Evolutionary conservation across 2,888 invertebrate species (phyloP), one percentile per base, ranked within the genome.

Genomic region (Lycaena phlaeas): DNA sequence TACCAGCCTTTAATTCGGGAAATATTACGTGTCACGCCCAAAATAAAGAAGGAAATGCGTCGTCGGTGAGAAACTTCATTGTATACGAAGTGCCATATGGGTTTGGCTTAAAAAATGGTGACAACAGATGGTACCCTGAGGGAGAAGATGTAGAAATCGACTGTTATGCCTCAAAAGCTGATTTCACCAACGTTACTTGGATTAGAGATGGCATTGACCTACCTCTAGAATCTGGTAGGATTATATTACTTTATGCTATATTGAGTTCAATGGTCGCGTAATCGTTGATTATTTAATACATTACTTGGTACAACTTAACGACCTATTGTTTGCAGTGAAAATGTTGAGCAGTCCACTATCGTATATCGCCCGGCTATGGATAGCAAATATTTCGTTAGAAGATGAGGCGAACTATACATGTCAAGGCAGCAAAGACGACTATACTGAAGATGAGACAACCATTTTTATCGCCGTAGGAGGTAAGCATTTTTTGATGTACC

Each of bases 161-260:
- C 37, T 84, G 82, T 48, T 49, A 69, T 18, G 82, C 75, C 18
- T 79, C 81, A 0, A 61, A 54, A 45, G 68, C 73, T 44, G 58
- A 71, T 9, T 81, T 62, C 46, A 12, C 36, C 1, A 64, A 60
- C 41, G 62, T 77, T 0, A 61, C 62, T n/a, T 84, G 82, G 82
- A 26, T 51, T 2, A 57, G 56, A 14, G 46, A 45, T 11, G 49
- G 63, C 15, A 53, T 45, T 2, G 27, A 29, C 14, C 30, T 5
- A 11, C 15, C 14, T 9, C 14, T 49, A 26, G 60, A 71, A 72
- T 48, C 57, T 54, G 43, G 36, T 39, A 9, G 27, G 26, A 27
- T 34, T 34, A 15, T 27, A 22, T 22, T 9, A 22, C 36, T 7
- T 22, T 22, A n/a, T 26, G 22, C 10, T 27, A 15, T 11, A 36